Evolutionary conservation across 1,140 invertebrate species (phyloP).

Genomic region (Lepidurus arcticus): DNA sequence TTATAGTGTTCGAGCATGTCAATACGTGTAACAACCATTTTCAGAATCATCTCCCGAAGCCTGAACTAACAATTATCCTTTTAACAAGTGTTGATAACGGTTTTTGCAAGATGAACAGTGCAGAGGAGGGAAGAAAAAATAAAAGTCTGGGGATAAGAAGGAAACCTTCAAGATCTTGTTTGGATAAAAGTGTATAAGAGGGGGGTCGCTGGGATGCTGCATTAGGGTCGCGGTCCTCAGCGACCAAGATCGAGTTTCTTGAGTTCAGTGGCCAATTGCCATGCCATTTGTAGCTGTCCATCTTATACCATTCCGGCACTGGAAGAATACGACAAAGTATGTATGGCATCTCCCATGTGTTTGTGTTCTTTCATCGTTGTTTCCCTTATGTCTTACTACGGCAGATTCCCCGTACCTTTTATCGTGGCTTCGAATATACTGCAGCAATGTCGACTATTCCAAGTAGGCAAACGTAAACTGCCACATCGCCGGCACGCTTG

Average conservation of each 20-base stretch:
- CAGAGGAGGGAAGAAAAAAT: background rate
- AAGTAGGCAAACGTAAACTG: too few species aligned
- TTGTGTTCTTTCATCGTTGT: too few species aligned
- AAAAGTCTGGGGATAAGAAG: background rate
- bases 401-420: too few species aligned
- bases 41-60: background rate
- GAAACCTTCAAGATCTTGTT: slow-evolving; percentile 14
- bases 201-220: slow-evolving; percentile 10
- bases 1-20: background rate
- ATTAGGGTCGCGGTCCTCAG: slow-evolving; percentile 10
- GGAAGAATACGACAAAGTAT: background rate
- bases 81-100: background rate
- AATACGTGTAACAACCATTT: background rate
- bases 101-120: background rate
- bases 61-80: background rate
- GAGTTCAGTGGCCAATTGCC: slow-evolving; percentile 14
- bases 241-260: background rate
- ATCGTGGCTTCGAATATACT: too few species aligned
- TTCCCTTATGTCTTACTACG: too few species aligned
- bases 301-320: background rate
- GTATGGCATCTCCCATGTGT: too few species aligned
- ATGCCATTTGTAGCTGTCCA: slow-evolving; percentile 17
- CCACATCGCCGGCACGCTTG: too few species aligned
- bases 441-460: too few species aligned
- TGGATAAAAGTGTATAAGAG: background rate